Conservation (phyloP, 2,888 invertebrate genomes). For the Pediacus dermestoides region DNA sequence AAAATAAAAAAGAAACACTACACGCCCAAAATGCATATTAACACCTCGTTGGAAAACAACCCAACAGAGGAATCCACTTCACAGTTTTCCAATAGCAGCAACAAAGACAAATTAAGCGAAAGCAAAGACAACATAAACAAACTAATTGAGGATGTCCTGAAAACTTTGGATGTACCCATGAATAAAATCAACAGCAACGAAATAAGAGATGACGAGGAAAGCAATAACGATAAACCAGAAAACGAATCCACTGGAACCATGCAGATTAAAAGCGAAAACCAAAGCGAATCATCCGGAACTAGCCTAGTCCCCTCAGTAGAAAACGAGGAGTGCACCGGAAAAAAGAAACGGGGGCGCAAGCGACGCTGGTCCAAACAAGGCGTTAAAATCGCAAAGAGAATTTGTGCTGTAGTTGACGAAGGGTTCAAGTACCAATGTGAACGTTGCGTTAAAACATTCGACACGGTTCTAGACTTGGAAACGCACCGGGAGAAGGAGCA, state of each 20-base stretch:
- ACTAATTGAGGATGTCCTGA: constrained; percentile 45
- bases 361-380: background rate
- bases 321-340: constrained; percentile 16
- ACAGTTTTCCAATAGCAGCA: constrained; percentile 4
- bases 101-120: constrained; percentile 27
- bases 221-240: constrained; percentile 12
- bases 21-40: constrained; percentile 44
- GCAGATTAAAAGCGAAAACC: constrained; percentile 17
- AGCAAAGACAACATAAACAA: constrained; percentile 43
- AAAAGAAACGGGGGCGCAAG: constrained; percentile 21
- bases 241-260: constrained; percentile 28
- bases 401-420: constrained; percentile 37
- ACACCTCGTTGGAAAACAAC: constrained; percentile 17
- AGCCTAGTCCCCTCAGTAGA: too few species aligned
- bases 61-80: constrained; percentile 19
- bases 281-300: constrained; percentile 2
- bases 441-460: constrained; percentile 43
- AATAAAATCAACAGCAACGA: constrained; percentile 24
- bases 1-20: constrained; percentile 55
- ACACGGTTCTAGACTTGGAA: constrained; percentile 41
- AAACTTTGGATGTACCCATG: constrained; percentile 39
- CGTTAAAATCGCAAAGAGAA: constrained; percentile 33
- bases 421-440: constrained; percentile 49
- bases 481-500: constrained; percentile 45
- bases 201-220: constrained; percentile 18